Evolutionary conservation across 2,888 invertebrate species (phyloP), one percentile per base, ranked within the genome.

Genomic region (Pocota personata): DNA sequence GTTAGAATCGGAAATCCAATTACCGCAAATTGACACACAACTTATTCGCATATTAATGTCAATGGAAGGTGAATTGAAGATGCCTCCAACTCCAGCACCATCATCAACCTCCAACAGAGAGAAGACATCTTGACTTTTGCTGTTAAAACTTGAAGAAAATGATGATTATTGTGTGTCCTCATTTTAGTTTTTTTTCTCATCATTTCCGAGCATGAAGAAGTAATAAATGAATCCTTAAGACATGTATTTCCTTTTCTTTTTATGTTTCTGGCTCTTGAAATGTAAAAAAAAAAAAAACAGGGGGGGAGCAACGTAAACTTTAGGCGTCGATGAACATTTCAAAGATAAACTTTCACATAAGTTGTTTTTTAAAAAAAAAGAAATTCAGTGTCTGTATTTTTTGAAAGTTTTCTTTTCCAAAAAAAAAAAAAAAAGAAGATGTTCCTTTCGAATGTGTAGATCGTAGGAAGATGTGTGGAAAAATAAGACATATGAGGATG

Each of bases 21-120:
- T 84, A 84, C 83, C 83, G 55, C 83, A 79, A 84, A 84, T 84
- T 79, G 83, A 79, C 62, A 75, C 75, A 75, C 75, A 79, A 79
- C 73, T 84, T 84, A 84, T 79, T 69, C 78, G 24, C 57, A 79
- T 79, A 69, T 64, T 73, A 78, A 78, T 79, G 50, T 58, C 37
- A 83, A 73, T 35, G 67, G 62, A 67, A 77, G 78, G 55, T 73
- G 73, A 52, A 77, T 48, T 60, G 62, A 43, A 71, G 71, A 37
- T 32, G 62, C 24, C 30, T 19, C 30, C n/a, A 16, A 64, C 30
- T 12, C 8, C 16, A 19, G 6, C 35, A 27, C 24, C 32, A 32
- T 62, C 50, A 52, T 50, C 67, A 14, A 32, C 8, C n/a, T 40
- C 40, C 21, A 16, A 43, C 19, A 40, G 48, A 58, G 19, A 40